Base-by-base conservation (phyloP, 2,113 vertebrate species). In the Peromyscus leucopus region DNA sequence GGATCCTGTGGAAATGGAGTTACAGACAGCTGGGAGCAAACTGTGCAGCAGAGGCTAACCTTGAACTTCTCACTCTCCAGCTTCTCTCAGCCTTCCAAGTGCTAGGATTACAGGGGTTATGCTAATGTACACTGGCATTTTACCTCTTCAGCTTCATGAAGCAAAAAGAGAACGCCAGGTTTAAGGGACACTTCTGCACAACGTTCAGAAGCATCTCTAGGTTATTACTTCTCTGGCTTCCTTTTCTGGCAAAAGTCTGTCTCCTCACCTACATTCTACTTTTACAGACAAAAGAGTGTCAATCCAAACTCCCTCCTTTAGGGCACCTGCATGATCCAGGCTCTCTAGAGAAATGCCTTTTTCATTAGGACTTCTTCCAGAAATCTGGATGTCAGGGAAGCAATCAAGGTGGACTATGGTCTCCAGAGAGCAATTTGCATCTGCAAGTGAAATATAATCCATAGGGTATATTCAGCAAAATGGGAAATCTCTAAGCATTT, bases 381-480 rank as follows among this genome's bases (percentile, higher is more conserved):
- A 59, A 90, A 86, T 79, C 83, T 74, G 71, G 22, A 69, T 76
- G 79, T 55, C 78, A 92, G 91, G 84, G 84, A 92, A 95, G 69
- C 48, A 97, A 92, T 82, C 88, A 91, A 57, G 67, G 48, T 55
- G 39, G 63, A 83, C n/a, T 89, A 85, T 33, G 24, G 9, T 84
- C 36, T 72, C 75, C 85, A 91, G 83, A 75, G 87, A 91, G 22
- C 94, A 93, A 96, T 93, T 86, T 89, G 74, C 55, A 95, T 61
- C 74, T 91, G 59, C n/a, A 91, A 95, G 74, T 93, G 74, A 91
- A 96, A 96, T 75, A 31, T 85, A 78, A 93, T 93, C 72, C 83
- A 78, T 36, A 79, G 90, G 78, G n/a, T 91, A 95, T 93, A 39
- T 72, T 22, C 72, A 95, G 28, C 67, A 67, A 94, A 95, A 95